Conservation (phyloP, 2,888 invertebrate species). For the Epirrita christyi region DNA sequence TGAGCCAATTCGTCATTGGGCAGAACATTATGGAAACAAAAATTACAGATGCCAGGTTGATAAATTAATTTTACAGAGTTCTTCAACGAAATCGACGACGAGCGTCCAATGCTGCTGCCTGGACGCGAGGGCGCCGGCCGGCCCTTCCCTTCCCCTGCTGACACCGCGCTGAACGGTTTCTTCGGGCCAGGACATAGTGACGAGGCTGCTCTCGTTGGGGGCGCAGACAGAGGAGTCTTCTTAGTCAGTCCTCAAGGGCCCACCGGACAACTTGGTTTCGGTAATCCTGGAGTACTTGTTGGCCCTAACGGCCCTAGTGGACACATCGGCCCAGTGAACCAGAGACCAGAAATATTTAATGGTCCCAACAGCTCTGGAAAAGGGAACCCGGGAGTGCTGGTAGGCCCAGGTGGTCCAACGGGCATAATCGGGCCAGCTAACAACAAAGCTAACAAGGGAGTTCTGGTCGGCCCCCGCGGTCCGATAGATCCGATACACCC, state of each 20-base stretch:
- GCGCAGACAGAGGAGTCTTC: conserved; percentile 36
- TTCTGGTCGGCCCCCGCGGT: conserved; percentile 53
- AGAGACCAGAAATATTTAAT: conserved; percentile 53
- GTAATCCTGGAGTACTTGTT: conserved; percentile 59
- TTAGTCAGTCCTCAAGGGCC: conserved; percentile 54
- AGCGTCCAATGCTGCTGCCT: conserved; percentile 60
- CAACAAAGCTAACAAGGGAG: conserved; percentile 17
- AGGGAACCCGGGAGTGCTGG: conserved; percentile 56
- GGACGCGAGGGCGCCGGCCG: conserved; percentile 47
- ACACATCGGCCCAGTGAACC: conserved; percentile 42
- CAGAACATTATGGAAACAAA: neutral
- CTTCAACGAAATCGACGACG: conserved; percentile 70
- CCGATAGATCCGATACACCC: conserved; percentile 36
- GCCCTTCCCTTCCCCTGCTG: conserved; percentile 51
- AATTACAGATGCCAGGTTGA: neutral
- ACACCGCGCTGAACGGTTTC: conserved; percentile 32
- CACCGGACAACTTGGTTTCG: conserved; percentile 42
- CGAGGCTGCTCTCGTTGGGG: conserved; percentile 34
- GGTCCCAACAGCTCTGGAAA: conserved; percentile 61
- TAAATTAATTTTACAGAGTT: conserved; percentile 52
- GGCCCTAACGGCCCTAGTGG: conserved; percentile 68
- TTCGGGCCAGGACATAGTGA: conserved; percentile 44
- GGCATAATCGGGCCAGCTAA: conserved; percentile 40
- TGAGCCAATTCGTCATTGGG: neutral
- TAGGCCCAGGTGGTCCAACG: conserved; percentile 69